phyloP scores from a whole-genome alignment of 2,797 vertebrate genomes.

The Cirrhinus mrigala region DNA sequence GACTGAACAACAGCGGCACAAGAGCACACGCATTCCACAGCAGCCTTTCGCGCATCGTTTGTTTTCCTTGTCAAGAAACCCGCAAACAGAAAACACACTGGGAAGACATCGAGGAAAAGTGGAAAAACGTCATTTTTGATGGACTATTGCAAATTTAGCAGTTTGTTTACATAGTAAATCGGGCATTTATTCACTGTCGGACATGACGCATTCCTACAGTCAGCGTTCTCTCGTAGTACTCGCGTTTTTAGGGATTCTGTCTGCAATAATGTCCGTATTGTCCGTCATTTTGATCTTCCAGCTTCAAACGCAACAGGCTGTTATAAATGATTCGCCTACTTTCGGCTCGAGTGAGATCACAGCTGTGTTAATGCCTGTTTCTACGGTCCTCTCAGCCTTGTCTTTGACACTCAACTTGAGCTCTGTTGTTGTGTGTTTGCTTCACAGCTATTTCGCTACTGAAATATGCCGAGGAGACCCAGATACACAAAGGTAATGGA shows the following conservation, averaged over 20 bases:
- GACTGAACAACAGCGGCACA: constrained; percentile 52
- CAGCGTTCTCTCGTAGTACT: constrained; percentile 82
- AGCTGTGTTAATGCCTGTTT: constrained; percentile 79
- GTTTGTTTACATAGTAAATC: neutral
- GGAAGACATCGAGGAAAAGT: neutral
- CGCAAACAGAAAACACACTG: neutral
- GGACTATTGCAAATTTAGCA: neutral
- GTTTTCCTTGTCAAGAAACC: neutral
- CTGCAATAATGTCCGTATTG: constrained; percentile 86
- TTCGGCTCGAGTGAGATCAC: constrained; percentile 73
- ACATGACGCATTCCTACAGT: constrained; percentile 81
- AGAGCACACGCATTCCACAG: constrained; percentile 55
- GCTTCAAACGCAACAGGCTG: constrained; percentile 79
- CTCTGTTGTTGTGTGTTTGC: constrained; percentile 85
- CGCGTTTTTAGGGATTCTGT: constrained; percentile 79
- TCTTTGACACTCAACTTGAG: constrained; percentile 85
- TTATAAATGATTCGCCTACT: constrained; percentile 66
- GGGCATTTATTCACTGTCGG: constrained; percentile 1
- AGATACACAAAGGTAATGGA: constrained; percentile 82
- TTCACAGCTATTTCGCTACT: constrained; percentile 85
- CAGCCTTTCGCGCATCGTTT: constrained; percentile 28
- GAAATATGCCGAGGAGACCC: constrained; percentile 83
- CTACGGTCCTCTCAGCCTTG: constrained; percentile 84
- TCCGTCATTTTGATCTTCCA: constrained; percentile 89
- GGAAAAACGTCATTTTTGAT: neutral